Percentiles rank a stretch among this genome's conserved stretches.
These are phyloP conservation scores for Latrodectus hesperus DNA, from an alignment of 2,888 invertebrate species.

Conservation along the genomic window DNA sequence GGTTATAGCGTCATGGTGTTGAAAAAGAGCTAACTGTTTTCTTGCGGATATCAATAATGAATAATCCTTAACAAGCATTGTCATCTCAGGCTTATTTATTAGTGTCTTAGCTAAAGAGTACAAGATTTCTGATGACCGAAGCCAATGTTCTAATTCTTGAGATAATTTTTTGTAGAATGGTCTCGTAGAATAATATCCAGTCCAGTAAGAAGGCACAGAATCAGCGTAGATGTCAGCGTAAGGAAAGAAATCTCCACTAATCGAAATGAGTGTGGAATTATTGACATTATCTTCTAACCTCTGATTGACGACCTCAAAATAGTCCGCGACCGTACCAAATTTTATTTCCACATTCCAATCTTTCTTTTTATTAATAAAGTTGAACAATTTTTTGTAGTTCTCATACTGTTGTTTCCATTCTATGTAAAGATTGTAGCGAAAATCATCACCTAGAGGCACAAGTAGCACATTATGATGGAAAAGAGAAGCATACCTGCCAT, in stretches of 20 bases:
- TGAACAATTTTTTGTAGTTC: constrained; percentile 91
- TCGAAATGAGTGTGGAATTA: constrained; percentile 77
- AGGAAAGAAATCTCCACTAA: constrained; percentile 96
- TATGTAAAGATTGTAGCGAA: constrained; percentile 89
- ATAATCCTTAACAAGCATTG: constrained; percentile 68
- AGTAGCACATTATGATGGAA: constrained; percentile 93
- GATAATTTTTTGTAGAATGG: constrained; percentile 80
- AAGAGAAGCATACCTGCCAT: constrained; percentile 89
- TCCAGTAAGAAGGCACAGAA: constrained; percentile 96
- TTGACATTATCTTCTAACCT: constrained; percentile 60
- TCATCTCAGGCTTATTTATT: constrained; percentile 16
- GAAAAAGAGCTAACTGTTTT: constrained; percentile 90
- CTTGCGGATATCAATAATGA: constrained; percentile 78
- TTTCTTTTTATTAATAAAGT: constrained; percentile 88
- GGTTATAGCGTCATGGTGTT: constrained; percentile 98
- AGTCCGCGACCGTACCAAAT: constrained; percentile 93
- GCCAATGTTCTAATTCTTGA: constrained; percentile 85
- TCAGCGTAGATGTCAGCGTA: constrained; percentile 96
- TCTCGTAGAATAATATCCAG: constrained; percentile 93
- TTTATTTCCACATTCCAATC: constrained; percentile 80
- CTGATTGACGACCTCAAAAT: constrained; percentile 83
- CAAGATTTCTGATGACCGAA: constrained; percentile 88
- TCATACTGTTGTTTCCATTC: constrained; percentile 96
- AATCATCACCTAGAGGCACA: constrained; percentile 96
- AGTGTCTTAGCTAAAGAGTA: constrained; percentile 78